A percentile compares a stretch with the other conserved stretches of the same genome.
phyloP scores from a whole-genome alignment of 2,113 vertebrate genomes.

The Erythrocercus mccallii region DNA sequence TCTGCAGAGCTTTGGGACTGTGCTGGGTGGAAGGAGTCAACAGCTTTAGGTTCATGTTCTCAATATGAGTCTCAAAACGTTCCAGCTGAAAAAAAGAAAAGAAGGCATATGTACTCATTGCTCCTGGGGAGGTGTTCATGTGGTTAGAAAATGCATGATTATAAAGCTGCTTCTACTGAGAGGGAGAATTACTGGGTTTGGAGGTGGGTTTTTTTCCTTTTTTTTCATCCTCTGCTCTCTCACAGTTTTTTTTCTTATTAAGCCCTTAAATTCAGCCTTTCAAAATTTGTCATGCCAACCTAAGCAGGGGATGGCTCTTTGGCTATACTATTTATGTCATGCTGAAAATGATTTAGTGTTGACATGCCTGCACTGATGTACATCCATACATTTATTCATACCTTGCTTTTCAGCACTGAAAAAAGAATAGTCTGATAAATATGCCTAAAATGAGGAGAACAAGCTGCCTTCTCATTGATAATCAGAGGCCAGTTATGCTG shows the following conservation, averaged over 20 bases:
- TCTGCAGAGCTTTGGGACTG: neutral
- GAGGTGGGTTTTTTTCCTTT: neutral
- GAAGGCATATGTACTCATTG: neutral
- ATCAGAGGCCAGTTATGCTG: neutral
- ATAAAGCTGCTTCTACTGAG: neutral
- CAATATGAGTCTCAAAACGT: neutral
- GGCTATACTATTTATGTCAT: neutral
- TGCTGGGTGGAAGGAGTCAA: neutral
- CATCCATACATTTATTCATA: neutral
- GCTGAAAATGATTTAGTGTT: neutral
- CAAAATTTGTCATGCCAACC: neutral
- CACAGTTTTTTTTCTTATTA: neutral
- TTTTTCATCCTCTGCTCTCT: neutral
- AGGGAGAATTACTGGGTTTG: neutral
- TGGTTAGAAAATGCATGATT: neutral
- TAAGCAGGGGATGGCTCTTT: neutral
- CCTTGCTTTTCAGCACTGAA: neutral
- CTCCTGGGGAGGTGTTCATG: neutral
- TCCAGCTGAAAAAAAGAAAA: neutral
- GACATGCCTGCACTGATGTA: neutral
- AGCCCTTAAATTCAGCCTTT: neutral
- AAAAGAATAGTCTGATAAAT: neutral
- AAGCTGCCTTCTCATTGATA: neutral
- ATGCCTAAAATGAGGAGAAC: neutral
- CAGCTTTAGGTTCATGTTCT: neutral